Evolutionary conservation across 2,797 vertebrate species (phyloP), one percentile per base, ranked within the genome.

Genomic region (Cynodonichthys magdalenae): DNA sequence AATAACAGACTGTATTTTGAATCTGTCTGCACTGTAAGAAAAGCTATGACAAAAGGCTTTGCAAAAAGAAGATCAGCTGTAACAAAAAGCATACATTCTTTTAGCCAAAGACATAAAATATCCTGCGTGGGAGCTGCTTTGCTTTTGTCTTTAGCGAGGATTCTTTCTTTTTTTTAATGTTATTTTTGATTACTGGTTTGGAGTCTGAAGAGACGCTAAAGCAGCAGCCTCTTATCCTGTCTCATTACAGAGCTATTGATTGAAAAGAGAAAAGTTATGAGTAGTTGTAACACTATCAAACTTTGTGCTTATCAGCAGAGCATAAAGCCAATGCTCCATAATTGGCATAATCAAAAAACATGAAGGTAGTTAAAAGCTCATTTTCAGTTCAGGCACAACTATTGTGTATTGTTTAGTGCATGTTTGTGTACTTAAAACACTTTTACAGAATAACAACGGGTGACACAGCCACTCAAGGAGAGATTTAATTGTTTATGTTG

Each of bases 321-420:
- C 64, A 6, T 31, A 52, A 77, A 80, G 58, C 50, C 8, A 27
- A 39, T 48, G 28, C 45, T 82, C 20, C 10, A 20, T 82, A 83
- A 86, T 67, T 71, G 45, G 45, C 9, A 29, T 53, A 73, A 79
- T 83, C 67, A 83, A 74, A 81, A 63, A 53, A 70, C 63, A 74
- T 53, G 24, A 70, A 53, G 29, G 63, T 73, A 63, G 73, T 86
- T 66, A 72, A 73, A 52, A 77, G 57, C 71, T 72, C 15, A 80
- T 82, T 82, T 80, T 72, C 77, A 75, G 68, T 73, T 74, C 29
- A 54, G 36, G 19, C 45, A 44, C 27, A 55, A 69, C n/a, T 68
- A 24, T 46, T 74, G 36, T 66, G 29, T 9, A 2, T 59, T 56
- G 31, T 51, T 4, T 0, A 45, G 46, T 48, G 46, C 20, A 19